Evolutionary conservation across 1,140 invertebrate species (phyloP), one percentile per base, ranked within the genome.

Genomic region (Danaus melanippus): DNA sequence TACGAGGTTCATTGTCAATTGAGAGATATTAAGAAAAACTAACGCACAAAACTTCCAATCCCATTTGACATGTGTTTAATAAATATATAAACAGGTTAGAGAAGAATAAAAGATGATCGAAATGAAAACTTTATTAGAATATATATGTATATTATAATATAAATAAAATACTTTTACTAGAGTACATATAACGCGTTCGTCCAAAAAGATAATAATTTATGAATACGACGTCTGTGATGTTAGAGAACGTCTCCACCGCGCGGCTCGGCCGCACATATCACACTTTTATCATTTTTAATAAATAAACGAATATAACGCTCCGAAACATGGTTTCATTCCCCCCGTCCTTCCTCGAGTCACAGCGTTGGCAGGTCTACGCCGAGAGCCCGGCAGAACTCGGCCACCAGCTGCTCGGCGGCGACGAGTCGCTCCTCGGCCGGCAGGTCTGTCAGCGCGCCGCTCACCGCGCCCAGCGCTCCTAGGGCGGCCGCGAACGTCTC

Each of bases 191-290:
- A 32, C 21, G 21, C 21, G 21, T 51, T 58, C 61, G 61, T 63
- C 61, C 61, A 56, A 63, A 63, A 53, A 63, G 61, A 63, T 63
- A 63, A 63, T 63, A 63, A 63, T 51, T 42, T 32, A 52, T 43
- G 40, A 51, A 60, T 40, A 11, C 8, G 4, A 21, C 21, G 47
- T 60, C 48, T 60, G 53, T 60, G 53, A 60, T 55, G 48, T 51
- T 49, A 15, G 49, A 50, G 44, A 50, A 52, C 50, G 46, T 11
- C 15, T 32, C 5, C 43, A 15, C 12, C 58, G 39, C 53, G 17
- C 43, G 40, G 46, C 12, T 21, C 21, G 48, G 39, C 45, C 56
- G 56, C 56, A 59, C 60, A 63, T 59, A 59, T 63, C 60, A 51
- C 17, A 49, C 45, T 62, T 63, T 58, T 51, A 58, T 58, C 49